Conservation (phyloP, 2,113 vertebrate genomes). For the Eurypyga helias region DNA sequence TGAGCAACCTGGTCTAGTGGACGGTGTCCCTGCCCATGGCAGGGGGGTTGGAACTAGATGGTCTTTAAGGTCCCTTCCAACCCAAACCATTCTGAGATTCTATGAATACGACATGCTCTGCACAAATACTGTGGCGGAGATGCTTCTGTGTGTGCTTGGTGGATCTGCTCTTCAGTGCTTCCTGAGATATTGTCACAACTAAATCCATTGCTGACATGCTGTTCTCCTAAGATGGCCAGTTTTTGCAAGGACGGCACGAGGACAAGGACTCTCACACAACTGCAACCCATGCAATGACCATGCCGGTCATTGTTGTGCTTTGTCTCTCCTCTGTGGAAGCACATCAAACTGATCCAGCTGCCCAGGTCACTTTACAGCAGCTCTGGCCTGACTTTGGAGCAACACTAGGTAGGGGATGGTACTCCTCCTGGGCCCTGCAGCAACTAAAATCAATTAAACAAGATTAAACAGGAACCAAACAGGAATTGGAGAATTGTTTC, state of each 20-base stretch:
- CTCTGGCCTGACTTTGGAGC: neutral
- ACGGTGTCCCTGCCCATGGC: too few species aligned
- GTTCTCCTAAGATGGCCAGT: neutral
- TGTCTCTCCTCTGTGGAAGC: neutral
- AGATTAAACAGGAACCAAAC: neutral
- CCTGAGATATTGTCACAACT: neutral
- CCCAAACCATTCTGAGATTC: neutral
- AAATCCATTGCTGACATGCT: neutral
- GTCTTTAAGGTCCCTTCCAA: too few species aligned
- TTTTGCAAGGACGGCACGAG: neutral
- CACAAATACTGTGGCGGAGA: neutral
- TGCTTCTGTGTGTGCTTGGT: neutral
- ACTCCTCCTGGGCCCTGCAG: neutral
- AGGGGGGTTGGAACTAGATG: too few species aligned
- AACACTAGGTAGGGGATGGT: neutral
- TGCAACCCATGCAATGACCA: neutral
- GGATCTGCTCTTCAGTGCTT: neutral
- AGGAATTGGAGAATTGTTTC: neutral
- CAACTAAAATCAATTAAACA: neutral
- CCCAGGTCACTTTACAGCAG: neutral
- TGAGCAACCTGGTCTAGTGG: too few species aligned
- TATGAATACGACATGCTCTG: fast-evolving
- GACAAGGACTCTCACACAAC: neutral
- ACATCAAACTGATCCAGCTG: neutral
- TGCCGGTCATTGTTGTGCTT: neutral